phyloP scores from a whole-genome alignment of 2,797 vertebrate genomes.

The Phataginus tetradactyla region DNA sequence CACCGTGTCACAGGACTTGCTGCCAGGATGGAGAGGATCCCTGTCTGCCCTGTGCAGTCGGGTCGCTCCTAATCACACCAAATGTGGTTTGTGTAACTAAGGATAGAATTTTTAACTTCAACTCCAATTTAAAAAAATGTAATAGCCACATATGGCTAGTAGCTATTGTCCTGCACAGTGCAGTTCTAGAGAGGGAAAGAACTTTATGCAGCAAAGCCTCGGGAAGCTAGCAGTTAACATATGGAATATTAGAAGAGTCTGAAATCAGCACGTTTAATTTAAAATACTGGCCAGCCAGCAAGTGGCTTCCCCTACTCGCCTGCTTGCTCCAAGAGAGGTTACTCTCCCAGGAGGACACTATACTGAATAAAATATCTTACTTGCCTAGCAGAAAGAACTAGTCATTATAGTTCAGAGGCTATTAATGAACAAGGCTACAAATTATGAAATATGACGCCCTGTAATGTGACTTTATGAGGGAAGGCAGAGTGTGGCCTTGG shows the following conservation, averaged over 20 bases:
- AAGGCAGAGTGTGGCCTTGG: background rate
- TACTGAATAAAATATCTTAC: conserved; percentile 49
- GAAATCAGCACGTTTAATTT: background rate
- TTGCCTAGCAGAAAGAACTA: conserved; percentile 17
- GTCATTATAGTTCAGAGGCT: background rate
- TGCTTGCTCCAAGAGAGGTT: background rate
- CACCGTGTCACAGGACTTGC: rapidly evolving
- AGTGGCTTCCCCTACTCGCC: background rate
- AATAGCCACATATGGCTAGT: background rate
- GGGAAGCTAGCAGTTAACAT: background rate
- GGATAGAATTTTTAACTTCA: background rate
- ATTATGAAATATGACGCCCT: background rate
- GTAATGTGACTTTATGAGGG: background rate
- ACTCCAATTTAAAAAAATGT: background rate
- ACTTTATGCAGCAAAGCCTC: background rate
- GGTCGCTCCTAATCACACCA: background rate
- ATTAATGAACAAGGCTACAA: background rate
- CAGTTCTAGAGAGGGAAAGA: background rate
- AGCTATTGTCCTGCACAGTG: background rate
- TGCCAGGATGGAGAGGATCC: no score
- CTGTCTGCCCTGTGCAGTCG: rapidly evolving
- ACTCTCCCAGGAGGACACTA: background rate
- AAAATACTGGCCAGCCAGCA: background rate
- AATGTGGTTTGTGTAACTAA: background rate
- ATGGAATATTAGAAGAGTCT: background rate